Evolutionary conservation across 2,888 invertebrate species (phyloP).

Genomic region (Drosophila fulvimacula): DNA sequence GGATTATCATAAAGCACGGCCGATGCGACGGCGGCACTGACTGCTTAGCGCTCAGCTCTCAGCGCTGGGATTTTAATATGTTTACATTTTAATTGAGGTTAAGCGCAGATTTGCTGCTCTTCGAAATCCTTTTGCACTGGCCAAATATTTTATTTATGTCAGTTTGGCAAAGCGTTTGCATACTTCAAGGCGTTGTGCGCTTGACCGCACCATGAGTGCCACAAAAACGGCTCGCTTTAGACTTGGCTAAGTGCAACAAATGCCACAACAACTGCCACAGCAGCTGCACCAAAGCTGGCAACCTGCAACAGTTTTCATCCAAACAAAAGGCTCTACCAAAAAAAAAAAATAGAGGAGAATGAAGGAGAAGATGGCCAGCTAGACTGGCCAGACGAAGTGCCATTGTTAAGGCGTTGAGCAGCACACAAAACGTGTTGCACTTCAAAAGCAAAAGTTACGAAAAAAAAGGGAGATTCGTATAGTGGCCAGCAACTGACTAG

Average conservation of each 20-base stretch:
- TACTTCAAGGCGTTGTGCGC: slow-evolving; percentile 67
- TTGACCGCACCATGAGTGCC: slow-evolving; percentile 61
- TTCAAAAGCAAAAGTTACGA: slow-evolving; percentile 26
- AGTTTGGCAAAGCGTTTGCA: slow-evolving; percentile 56
- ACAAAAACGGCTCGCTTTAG: slow-evolving; percentile 48
- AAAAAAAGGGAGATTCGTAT: background rate
- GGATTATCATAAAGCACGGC: slow-evolving; percentile 39
- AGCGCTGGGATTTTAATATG: slow-evolving; percentile 70
- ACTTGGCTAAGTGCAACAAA: slow-evolving; percentile 63
- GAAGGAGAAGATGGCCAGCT: slow-evolving; percentile 15
- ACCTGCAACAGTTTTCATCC: slow-evolving; percentile 18
- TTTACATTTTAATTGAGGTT: slow-evolving; percentile 80
- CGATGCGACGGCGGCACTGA: background rate
- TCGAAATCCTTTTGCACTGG: slow-evolving; percentile 43
- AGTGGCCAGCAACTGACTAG: background rate
- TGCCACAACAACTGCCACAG: slow-evolving; percentile 52
- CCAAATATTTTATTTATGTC: slow-evolving; percentile 69
- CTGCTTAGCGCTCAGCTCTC: slow-evolving; percentile 16
- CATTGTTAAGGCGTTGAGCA: slow-evolving; percentile 69
- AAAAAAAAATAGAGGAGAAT: slow-evolving; percentile 19
- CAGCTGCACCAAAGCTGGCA: slow-evolving; percentile 19
- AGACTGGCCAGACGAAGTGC: slow-evolving; percentile 53
- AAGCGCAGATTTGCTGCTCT: slow-evolving; percentile 67
- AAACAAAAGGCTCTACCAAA: slow-evolving; percentile 38
- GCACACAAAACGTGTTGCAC: slow-evolving; percentile 64